Percentiles rank a stretch among this genome's conserved stretches.
phyloP scores from a whole-genome alignment of 2,797 vertebrate genomes.

The Huso huso region DNA sequence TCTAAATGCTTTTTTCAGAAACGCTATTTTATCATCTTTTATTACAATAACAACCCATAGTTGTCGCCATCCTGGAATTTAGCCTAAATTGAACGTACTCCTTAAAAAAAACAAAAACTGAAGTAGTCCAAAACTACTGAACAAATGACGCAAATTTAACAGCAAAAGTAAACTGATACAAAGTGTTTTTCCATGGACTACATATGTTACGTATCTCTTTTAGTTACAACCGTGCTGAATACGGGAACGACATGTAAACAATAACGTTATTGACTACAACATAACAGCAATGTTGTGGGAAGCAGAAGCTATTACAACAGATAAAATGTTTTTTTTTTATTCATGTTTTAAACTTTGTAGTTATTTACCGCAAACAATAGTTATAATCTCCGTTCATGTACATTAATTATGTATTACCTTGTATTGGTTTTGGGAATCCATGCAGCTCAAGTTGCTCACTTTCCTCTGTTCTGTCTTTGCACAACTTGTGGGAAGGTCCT shows the following conservation, averaged over 20 bases:
- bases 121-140: too few relatives aligned
- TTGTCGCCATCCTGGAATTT: constrained; percentile 37
- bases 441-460: constrained; percentile 31
- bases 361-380: too few relatives aligned
- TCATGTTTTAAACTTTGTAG: neutral
- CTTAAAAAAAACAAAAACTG: neutral
- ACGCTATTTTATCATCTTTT: too few relatives aligned
- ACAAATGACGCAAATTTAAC: neutral
- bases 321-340: constrained; percentile 14
- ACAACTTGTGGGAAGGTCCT: constrained; percentile 38
- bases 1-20: neutral
- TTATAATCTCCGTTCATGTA: neutral
- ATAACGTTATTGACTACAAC: neutral
- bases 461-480: constrained; percentile 34
- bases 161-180: neutral
- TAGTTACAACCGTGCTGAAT: neutral
- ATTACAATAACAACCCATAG: neutral
- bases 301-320: constrained; percentile 27
- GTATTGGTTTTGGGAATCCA: constrained; percentile 37
- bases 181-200: neutral
- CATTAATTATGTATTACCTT: constrained; percentile 34
- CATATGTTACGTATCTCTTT: neutral
- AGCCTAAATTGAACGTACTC: constrained; percentile 19
- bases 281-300: constrained; percentile 9
- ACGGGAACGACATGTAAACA: constrained; percentile 4